phyloP scores from a whole-genome alignment of 30 jellyfish, hydroid and myxozoan species.

The Cassiopea andromeda region DNA sequence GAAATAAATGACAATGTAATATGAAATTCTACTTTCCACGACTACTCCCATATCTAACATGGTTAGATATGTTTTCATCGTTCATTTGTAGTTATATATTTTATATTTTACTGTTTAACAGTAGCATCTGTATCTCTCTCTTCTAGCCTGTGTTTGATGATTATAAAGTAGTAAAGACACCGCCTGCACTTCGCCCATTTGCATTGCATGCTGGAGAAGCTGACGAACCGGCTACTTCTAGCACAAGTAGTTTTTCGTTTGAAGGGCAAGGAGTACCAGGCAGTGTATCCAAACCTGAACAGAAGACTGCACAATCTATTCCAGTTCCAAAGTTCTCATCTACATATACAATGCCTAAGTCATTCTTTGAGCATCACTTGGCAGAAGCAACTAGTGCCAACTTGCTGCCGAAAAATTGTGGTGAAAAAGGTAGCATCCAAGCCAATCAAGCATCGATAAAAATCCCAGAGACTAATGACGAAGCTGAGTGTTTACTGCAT shows the following conservation, averaged over 20 bases:
- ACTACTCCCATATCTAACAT: too few species aligned
- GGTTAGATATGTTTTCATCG: too few species aligned
- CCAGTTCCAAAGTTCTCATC: neutral
- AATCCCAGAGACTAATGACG: conserved; percentile 46
- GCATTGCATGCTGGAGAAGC: conserved; percentile 7
- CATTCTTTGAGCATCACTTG: neutral
- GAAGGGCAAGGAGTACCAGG: neutral
- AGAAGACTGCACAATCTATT: neutral
- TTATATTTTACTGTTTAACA: neutral
- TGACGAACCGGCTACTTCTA: conserved; percentile 2
- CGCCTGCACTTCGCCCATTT: conserved; percentile 54
- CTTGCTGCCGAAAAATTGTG: neutral
- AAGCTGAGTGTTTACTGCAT: conserved; percentile 45
- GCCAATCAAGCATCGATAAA: conserved; percentile 20
- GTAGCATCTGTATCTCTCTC: neutral
- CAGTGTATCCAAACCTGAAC: neutral
- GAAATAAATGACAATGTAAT: too few species aligned
- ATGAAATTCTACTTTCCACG: too few species aligned
- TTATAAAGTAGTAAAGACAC: conserved; percentile 52
- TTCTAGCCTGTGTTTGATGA: conserved; percentile 64
- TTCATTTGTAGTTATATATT: too few species aligned
- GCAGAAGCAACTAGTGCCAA: neutral
- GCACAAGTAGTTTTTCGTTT: neutral
- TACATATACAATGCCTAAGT: conserved; percentile 1
- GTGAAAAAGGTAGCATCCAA: conserved; percentile 3